Base-by-base conservation (phyloP, 2,888 invertebrate genomes). In the Oscheius sp. region DNA sequence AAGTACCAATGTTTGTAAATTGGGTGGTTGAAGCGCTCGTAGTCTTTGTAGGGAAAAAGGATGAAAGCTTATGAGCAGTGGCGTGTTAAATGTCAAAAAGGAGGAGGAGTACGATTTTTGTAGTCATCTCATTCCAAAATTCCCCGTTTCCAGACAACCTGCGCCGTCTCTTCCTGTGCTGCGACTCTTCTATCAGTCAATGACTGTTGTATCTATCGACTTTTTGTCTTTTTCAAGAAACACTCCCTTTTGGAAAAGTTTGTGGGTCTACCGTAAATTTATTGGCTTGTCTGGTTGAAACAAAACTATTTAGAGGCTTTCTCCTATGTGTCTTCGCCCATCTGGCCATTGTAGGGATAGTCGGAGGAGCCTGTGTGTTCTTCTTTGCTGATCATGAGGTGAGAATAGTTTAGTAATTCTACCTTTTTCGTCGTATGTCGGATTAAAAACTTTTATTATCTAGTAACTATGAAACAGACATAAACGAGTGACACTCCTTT, bases 121-220 rank as follows among this genome's bases (percentile, higher is more conserved):
- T 0, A 21, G 21, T 21, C 21, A 0, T 21, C 21, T 0, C 21
- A 21, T 21, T 21, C 21, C 21, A 21, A 21, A 21, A 21, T 0
- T 0, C 21, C 21, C 21, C 21, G 21, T 42, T 42, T 0, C 7
- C 7, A 42, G 42, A 42, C 42, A 42, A 42, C 42, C 4, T 42
- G 42, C 2, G 48, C 63, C 13, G 47, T 48, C 21, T 5, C 48
- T n/a, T 29, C 63, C n/a, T n/a, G 47, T 4, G 48, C 13, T 21
- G 48, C 48, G 4, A 63, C 63, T 21, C 63, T 63, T 10, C 1
- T 63, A 3, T 63, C 63, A 1, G 63, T 63, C 48, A 63, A 63
- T 48, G 63, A 63, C 29, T 63, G 63, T 48, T 63, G 63, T 63
- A 47, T 48, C 0, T 63, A 63, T 21, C n/a, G 63, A 48, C 32